These are phyloP conservation scores for Champsocephalus gunnari DNA, from an alignment of 2,797 vertebrate species.

Conservation along the genomic window DNA sequence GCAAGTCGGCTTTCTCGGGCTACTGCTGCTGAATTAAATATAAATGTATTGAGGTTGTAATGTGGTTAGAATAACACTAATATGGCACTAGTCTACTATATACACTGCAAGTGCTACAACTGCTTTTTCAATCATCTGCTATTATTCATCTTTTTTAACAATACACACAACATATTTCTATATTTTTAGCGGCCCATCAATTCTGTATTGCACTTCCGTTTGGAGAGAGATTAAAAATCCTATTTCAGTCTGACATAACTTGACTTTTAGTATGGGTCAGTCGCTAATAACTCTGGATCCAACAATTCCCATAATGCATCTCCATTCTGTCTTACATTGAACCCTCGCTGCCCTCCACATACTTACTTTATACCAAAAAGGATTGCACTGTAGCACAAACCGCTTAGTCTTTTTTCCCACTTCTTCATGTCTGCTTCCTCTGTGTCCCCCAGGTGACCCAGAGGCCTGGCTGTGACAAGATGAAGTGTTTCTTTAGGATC, in stretches of 20 bases:
- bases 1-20: background rate
- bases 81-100: background rate
- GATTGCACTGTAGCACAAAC: background rate
- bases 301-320: background rate
- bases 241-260: background rate
- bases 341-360: too few species aligned
- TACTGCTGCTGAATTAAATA: slow-evolving; percentile 16
- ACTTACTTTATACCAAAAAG: too few species aligned
- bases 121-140: background rate
- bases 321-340: background rate
- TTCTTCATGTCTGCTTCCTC: too few species aligned
- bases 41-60: slow-evolving; percentile 1
- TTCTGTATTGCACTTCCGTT: too few species aligned
- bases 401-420: background rate
- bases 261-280: background rate
- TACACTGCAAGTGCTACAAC: background rate
- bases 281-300: too few species aligned
- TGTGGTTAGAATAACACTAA: slow-evolving; percentile 4
- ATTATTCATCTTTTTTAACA: too few species aligned
- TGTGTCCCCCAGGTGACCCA: slow-evolving; percentile 90
- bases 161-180: background rate
- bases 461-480: slow-evolving; percentile 93
- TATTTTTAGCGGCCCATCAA: background rate
- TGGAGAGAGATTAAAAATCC: too few species aligned
- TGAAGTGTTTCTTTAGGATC: slow-evolving; percentile 98